Base-by-base conservation (phyloP, 2,888 invertebrate genomes). In the Leptarthrus brevirostris region DNA sequence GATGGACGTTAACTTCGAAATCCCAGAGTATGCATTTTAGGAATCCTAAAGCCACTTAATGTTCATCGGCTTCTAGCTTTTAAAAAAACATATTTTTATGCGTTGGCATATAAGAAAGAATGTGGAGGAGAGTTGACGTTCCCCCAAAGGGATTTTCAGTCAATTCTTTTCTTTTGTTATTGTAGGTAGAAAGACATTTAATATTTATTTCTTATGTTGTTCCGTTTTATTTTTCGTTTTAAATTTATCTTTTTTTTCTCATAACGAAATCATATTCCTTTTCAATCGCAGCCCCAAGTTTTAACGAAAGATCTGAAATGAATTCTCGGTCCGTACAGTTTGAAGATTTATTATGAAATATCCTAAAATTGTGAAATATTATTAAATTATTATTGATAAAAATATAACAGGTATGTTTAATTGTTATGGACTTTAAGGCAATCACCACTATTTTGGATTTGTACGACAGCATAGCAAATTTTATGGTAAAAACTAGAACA, bases 1-100 rank as follows among this genome's bases (percentile, higher is more conserved):
- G 78, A 88, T 95, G 77, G 92, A 93, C 83, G 92, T 95, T 77
- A 93, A 92, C 84, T 95, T 95, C 75, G 84, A 84, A 78, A 83
- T 84, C 78, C 84, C 85, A 74, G 84, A 83, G 77, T 83, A 81
- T 77, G 82, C 77, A 77, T 83, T 83, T 82, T 84, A 84, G 80
- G 81, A 79, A n/a, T n/a, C n/a, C n/a, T 3, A 40, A 12, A 6
- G n/a, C 6, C n/a, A 12, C 3, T 12, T 40, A 12, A 12, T 12
- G 40, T 40, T 40, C 40, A 5, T 40, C n/a, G 12, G 40, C 40
- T 40, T 40, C n/a, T 40, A 40, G 30, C 30, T 30, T 1, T 40
- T 40, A 40, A 40, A 40, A 40, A 30, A 30, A 30, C 3, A 40
- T 40, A 40, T 40, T 40, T 30, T 40, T 40, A 40, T 40, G 1